Conservation (phyloP, 92 coral and sea anemone species). For the Phenganax marumi region DNA sequence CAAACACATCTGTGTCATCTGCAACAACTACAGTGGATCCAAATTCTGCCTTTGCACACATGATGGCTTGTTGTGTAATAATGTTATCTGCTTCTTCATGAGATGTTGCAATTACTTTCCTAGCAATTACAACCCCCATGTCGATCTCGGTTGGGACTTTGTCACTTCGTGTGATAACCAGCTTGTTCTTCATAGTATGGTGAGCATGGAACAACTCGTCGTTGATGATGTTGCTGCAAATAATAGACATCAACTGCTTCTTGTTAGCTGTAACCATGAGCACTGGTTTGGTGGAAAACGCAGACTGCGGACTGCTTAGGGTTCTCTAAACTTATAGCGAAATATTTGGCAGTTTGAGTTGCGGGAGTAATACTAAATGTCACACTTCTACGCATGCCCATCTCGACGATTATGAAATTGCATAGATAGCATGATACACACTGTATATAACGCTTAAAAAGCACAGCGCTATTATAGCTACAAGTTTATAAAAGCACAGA, state of each 20-base stretch:
- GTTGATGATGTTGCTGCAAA: conserved; percentile 55
- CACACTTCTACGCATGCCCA: no score
- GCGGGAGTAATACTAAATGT: no score
- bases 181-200: conserved; percentile 36
- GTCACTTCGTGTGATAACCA: conserved; percentile 19
- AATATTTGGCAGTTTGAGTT: no score
- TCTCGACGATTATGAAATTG: no score
- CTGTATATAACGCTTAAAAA: no score
- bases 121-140: conserved; percentile 58
- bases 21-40: conserved; percentile 61
- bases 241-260: conserved; percentile 58
- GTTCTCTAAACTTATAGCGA: no score
- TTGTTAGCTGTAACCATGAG: conserved; percentile 60
- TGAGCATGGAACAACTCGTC: conserved; percentile 51
- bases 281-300: no score
- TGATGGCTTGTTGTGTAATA: conserved; percentile 64
- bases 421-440: no score
- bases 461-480: no score
- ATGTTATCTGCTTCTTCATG: conserved; percentile 69
- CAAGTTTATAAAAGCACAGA: no score
- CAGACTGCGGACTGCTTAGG: no score
- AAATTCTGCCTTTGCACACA: conserved; percentile 60
- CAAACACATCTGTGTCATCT: conserved; percentile 70
- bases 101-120: conserved; percentile 62
- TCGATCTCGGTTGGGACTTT: conserved; percentile 64